phyloP scores from a whole-genome alignment of 1,140 invertebrate genomes.

The Anthonomus grandis region DNA sequence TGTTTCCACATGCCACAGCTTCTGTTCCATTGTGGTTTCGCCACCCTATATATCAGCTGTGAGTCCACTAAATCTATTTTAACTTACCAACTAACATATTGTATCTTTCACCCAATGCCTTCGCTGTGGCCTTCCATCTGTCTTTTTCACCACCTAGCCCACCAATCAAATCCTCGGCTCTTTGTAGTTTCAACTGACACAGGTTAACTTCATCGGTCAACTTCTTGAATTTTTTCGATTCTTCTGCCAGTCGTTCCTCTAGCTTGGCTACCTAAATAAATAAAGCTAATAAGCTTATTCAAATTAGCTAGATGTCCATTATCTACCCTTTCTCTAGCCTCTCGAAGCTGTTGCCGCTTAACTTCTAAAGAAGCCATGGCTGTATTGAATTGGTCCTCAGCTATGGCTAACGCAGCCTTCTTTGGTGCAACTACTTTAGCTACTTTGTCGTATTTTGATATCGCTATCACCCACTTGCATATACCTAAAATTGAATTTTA shows the following conservation, averaged over 20 bases:
- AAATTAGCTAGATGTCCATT: neutral
- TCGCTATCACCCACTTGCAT: conserved; percentile 88
- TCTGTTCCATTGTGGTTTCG: conserved; percentile 26
- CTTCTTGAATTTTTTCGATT: conserved; percentile 55
- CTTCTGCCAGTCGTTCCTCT: conserved; percentile 65
- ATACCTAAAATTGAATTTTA: conserved; percentile 62
- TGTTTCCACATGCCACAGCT: neutral
- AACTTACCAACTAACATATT: conserved; percentile 49
- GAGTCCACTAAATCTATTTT: too few relatives aligned
- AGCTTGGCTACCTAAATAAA: conserved; percentile 57
- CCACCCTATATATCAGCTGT: too few relatives aligned
- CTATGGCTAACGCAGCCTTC: conserved; percentile 72
- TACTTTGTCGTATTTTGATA: conserved; percentile 91
- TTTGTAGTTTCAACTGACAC: conserved; percentile 84
- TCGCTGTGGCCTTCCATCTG: conserved; percentile 78
- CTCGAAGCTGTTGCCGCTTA: conserved; percentile 74
- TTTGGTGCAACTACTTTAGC: conserved; percentile 85
- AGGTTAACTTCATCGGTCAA: conserved; percentile 79
- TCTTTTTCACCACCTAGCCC: conserved; percentile 80
- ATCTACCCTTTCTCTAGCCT: conserved; percentile 56
- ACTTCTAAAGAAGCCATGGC: conserved; percentile 67
- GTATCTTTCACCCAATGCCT: conserved; percentile 67
- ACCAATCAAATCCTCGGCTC: conserved; percentile 90
- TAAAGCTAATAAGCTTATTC: neutral
- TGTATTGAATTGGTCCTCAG: conserved; percentile 59